Percentiles rank a stretch among this genome's conserved stretches.
phyloP scores from a whole-genome alignment of 2,113 vertebrate species.

The Chitala chitala region DNA sequence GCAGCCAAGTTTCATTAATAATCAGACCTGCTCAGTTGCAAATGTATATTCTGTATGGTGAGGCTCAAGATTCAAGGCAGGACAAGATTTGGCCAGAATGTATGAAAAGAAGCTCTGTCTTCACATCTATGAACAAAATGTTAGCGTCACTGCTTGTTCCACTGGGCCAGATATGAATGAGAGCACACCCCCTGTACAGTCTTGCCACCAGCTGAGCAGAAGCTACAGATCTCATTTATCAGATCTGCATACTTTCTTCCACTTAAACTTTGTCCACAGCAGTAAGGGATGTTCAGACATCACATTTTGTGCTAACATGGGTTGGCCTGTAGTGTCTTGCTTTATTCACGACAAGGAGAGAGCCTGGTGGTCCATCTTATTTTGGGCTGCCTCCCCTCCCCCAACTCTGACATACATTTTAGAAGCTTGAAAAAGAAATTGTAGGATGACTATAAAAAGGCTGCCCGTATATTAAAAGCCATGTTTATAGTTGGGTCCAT shows the following conservation, averaged over 20 bases:
- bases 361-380: conserved; percentile 27
- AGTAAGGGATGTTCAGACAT: neutral
- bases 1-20: neutral
- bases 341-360: conserved; percentile 15
- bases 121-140: too few relatives aligned
- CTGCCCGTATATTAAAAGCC: conserved; percentile 28
- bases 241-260: neutral
- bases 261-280: neutral
- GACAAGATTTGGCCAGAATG: too few relatives aligned
- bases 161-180: too few relatives aligned
- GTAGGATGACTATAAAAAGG: conserved; percentile 9
- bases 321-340: neutral
- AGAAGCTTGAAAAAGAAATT: conserved; percentile 20
- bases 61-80: too few relatives aligned
- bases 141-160: too few relatives aligned
- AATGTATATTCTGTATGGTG: too few relatives aligned
- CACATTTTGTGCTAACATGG: conserved; percentile 11
- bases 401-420: conserved; percentile 26
- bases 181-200: too few relatives aligned
- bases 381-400: conserved; percentile 34
- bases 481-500: conserved; percentile 27
- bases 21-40: too few relatives aligned
- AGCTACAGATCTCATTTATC: neutral
- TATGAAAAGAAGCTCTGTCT: too few relatives aligned
- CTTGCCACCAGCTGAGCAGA: neutral